Base-by-base conservation (phyloP, 1,140 invertebrate species). In the Venturia canescens region DNA sequence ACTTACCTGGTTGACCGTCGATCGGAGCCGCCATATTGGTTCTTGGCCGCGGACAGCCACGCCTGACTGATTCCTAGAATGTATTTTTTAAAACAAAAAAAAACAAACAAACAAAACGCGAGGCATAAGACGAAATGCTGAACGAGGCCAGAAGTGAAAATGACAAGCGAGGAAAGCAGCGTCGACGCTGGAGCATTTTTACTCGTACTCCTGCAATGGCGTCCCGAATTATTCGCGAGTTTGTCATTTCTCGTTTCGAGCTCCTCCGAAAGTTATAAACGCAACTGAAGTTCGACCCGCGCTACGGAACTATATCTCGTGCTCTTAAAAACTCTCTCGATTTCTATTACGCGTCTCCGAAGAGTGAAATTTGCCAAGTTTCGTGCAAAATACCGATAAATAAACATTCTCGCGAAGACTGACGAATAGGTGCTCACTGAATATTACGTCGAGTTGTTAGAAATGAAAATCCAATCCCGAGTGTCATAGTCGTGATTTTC, bases 41-140 rank as follows among this genome's bases (percentile, higher is more conserved):
- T 82, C 31, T 26, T 77, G 15, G 57, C 75, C 75, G n/a, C 66
- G 66, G 75, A 80, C 53, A 79, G 83, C 84, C 82, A 80, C 82
- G 86, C 85, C 84, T 84, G 88, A 88, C 88, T 88, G 88, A 88
- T 87, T 85, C 82, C 83, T 88, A 88, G 88, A 87, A 87, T 86
- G 86, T 88, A 88, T 88, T 87, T 87, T 86, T 82, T 84, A 83
- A 83, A 71, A 21, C 13, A 31, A 78, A 38, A 21, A 31, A 83
- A 83, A 71, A 21, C 13, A 31, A 78, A 38, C 21, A 31, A 75
- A 82, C 31, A 66, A 60, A 69, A 77, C 78, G 44, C 34, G 78
- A 63, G 44, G 78, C 63, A 50, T 78, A 75, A 34, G 31, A 50
- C 27, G 53, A 38, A 26, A 82, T 27, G 38, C 63, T 31, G 27